Conservation (phyloP, 2,113 vertebrate genomes). For the Ceratotherium simum region DNA sequence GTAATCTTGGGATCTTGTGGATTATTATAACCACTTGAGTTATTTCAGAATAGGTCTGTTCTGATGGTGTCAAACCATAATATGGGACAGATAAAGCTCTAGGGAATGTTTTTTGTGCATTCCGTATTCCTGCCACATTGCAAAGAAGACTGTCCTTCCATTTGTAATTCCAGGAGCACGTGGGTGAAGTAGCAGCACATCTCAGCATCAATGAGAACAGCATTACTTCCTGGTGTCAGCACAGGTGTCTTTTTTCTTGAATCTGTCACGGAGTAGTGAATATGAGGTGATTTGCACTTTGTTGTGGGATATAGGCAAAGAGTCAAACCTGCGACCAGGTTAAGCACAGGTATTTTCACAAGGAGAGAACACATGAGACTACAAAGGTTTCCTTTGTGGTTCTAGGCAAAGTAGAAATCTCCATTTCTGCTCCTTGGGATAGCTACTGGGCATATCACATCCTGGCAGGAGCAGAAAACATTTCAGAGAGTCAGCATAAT, state of each 20-base stretch:
- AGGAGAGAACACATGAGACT: neutral
- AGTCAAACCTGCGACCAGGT: neutral
- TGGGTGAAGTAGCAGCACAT: neutral
- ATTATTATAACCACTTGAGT: neutral
- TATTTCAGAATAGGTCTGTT: conserved; percentile 40
- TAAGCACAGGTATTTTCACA: neutral
- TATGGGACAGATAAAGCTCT: neutral
- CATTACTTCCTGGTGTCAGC: neutral
- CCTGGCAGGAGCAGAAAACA: conserved; percentile 15
- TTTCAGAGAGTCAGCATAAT: conserved; percentile 56
- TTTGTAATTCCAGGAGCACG: neutral
- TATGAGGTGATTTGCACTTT: neutral
- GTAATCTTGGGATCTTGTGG: conserved; percentile 35
- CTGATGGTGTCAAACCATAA: conserved; percentile 14
- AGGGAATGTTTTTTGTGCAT: neutral
- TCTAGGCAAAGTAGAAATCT: neutral
- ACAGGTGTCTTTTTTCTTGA: neutral
- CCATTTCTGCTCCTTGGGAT: conserved; percentile 38
- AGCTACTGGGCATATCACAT: neutral
- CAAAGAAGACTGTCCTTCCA: neutral
- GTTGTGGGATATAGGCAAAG: neutral
- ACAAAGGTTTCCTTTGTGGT: neutral
- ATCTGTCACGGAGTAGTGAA: neutral
- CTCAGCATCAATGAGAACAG: neutral
- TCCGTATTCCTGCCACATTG: neutral